Base-by-base conservation (phyloP, 2,797 vertebrate species). In the Glossophaga mutica region DNA sequence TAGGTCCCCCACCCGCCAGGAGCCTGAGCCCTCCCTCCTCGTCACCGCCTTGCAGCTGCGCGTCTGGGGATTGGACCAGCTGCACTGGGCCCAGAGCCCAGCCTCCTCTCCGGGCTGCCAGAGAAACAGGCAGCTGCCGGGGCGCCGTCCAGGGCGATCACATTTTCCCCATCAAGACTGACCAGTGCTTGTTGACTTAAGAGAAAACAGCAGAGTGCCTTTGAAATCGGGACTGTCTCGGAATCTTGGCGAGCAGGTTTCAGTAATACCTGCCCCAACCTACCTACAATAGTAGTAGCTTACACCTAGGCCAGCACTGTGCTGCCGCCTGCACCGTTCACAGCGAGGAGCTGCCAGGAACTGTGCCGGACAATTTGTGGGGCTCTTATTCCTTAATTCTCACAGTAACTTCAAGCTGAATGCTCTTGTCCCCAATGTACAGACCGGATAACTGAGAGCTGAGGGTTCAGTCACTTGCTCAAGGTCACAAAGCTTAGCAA, bases 191-290 rank as follows among this genome's bases (percentile, higher is more conserved):
- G 37, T 48, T 39, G 86, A 92, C 88, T 83, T 96, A 55, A 71
- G 70, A 87, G 67, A 83, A 77, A 85, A 92, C 37, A 82, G 34
- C 65, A 73, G 42, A 71, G 46, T 74, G 62, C 62, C 71, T 96
- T 91, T 95, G 84, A 95, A 81, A 92, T n/a, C 67, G 91, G 96
- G 90, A 79, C 90, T 91, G 11, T 94, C 87, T 83, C 94, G 87
- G 94, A 90, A 94, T 92, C 73, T 65, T 94, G 74, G 85, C 88
- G 76, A 16, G 90, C 67, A 95, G 70, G 82, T 95, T 92, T 93
- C 86, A 85, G 81, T 91, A 92, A 95, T 42, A 82, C 82, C 55
- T 65, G 48, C 76, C 87, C 55, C 93, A 7, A 4, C 71, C 78
- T 94, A 14, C 89, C 86, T 29, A 46, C 67, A 44, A 10, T 59